A percentile compares a stretch with the other conserved stretches of the same genome.
These are phyloP conservation scores for Asteroscopus sphinx DNA, from an alignment of 2,888 invertebrate genomes.

Conservation along the genomic window DNA sequence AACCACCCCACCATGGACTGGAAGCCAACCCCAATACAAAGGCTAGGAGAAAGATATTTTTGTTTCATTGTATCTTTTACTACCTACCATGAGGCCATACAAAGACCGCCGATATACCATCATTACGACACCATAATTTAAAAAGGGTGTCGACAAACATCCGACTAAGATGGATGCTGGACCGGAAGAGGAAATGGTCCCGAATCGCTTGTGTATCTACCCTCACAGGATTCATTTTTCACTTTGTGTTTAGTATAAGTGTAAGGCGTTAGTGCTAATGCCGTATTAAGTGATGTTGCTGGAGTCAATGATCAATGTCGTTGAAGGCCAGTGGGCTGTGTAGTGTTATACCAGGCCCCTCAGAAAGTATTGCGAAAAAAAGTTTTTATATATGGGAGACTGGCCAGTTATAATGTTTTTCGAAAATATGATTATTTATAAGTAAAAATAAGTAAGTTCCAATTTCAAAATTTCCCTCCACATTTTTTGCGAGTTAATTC, in stretches of 20 bases:
- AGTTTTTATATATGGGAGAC: too few species aligned
- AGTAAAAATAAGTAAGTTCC: too few species aligned
- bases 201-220: constrained; percentile 75
- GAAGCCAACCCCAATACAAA: too few species aligned
- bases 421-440: too few species aligned
- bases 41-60: too few species aligned
- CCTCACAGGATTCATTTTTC: constrained; percentile 84
- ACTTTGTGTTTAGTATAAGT: constrained; percentile 63
- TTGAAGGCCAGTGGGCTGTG: neutral
- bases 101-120: constrained; percentile 42
- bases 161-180: constrained; percentile 84
- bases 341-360: too few species aligned
- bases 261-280: constrained; percentile 63
- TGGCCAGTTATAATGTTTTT: too few species aligned
- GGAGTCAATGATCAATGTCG: constrained; percentile 18
- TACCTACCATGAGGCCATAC: constrained; percentile 1
- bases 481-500: too few species aligned
- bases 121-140: constrained; percentile 74
- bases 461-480: too few species aligned
- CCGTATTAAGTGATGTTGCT: constrained; percentile 57
- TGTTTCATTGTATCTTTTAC: too few species aligned
- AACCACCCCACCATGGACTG: too few species aligned
- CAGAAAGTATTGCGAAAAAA: too few species aligned
- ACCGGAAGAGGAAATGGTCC: constrained; percentile 83
- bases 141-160: constrained; percentile 81